Evolutionary conservation across 2,797 vertebrate genomes (phyloP), one percentile per base, ranked within the genome.

Genomic region (Bucorvus abyssinicus): DNA sequence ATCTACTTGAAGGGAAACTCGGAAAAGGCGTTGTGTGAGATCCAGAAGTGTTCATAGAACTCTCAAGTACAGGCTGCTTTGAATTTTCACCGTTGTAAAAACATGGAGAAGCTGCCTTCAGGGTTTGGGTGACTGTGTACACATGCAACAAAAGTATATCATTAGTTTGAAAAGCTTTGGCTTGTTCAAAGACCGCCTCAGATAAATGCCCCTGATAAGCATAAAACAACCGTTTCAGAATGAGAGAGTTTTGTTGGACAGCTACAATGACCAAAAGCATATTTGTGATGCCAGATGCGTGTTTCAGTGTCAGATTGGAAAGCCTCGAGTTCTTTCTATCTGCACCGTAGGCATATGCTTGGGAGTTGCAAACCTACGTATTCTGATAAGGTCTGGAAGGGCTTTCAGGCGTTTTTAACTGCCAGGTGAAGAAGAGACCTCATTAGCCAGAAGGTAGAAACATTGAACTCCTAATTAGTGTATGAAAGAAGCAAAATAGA

Each of bases 401-500:
- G 65, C 19, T 90, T 92, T 9, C 24, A 44, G 38, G 0, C 15
- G 73, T 77, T 86, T 84, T 80, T 55, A 9, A 50, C 61, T 89
- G 13, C 50, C 68, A 57, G 42, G 13, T n/a, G 42, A 75, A 81
- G 49, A 94, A 89, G 42, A 79, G 78, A 65, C 19, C 38, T 92
- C 52, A 34, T 78, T 76, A 85, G 32, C 15, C 14, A 84, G 45
- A 61, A 84, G 56, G 30, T 45, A 56, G 84, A 81, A 94, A 69
- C 26, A 50, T 27, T n/a, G 42, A 76, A 30, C 38, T 86, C 45
- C 21, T 83, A 74, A 84, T 84, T 49, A 74, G 23, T 56, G 56
- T n/a, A 86, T 42, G 61, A 86, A 91, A 90, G 73, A 86, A 89
- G 73, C 63, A 87, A 85, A 90, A 40, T 59, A 83, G 59, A 92